Evolutionary conservation across 2,797 vertebrate species (phyloP).

Genomic region (Psittacula derbiana): DNA sequence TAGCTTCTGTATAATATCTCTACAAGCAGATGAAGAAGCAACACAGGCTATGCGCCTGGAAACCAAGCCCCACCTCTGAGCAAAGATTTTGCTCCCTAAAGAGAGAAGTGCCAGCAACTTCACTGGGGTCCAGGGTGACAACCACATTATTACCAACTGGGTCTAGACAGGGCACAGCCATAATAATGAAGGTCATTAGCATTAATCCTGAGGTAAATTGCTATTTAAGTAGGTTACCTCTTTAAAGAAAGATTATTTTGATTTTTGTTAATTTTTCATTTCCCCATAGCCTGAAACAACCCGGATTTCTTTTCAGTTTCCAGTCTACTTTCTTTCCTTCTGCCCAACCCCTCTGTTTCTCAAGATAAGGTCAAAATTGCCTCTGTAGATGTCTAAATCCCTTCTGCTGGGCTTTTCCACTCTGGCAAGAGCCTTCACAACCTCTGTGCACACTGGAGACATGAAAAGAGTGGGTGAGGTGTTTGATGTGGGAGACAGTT

Average conservation of each 20-base stretch:
- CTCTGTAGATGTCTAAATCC: background rate
- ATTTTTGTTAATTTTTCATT: background rate
- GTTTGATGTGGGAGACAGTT: background rate
- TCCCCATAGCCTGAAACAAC: background rate
- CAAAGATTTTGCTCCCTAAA: background rate
- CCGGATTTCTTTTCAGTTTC: background rate
- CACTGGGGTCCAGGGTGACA: background rate
- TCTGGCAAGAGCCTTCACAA: background rate
- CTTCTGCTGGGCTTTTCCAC: background rate
- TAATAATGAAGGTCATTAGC: accelerated
- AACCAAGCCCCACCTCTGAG: background rate
- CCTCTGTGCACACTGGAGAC: background rate
- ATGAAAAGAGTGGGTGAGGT: background rate
- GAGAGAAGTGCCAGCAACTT: background rate
- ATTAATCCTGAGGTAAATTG: background rate
- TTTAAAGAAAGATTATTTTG: background rate
- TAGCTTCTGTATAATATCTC: background rate
- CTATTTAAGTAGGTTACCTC: background rate
- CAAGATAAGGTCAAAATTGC: background rate
- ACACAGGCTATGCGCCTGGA: background rate
- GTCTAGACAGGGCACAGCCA: background rate
- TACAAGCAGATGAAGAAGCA: background rate
- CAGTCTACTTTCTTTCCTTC: background rate
- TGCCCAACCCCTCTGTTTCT: background rate
- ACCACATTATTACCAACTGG: accelerated